These are phyloP conservation scores for Rhimphoctona megacephalus DNA, from an alignment of 2,888 invertebrate genomes.

Conservation along the genomic window DNA sequence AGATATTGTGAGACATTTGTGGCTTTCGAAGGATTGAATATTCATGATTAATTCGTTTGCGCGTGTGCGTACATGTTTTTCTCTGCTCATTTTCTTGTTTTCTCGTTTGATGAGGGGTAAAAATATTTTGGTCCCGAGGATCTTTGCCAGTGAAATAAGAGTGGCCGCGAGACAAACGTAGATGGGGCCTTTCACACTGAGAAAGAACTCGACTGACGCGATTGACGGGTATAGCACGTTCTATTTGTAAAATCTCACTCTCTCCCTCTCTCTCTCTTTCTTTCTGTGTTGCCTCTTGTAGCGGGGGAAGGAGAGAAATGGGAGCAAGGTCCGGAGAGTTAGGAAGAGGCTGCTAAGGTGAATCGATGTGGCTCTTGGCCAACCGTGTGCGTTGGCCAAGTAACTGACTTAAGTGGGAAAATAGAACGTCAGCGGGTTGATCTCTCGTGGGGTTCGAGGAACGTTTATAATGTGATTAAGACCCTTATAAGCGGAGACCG, in stretches of 20 bases:
- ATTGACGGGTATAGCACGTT: constrained; percentile 61
- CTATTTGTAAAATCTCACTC: constrained; percentile 66
- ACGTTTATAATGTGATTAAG: constrained; percentile 68
- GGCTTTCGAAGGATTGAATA: constrained; percentile 54
- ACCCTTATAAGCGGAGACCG: constrained; percentile 23
- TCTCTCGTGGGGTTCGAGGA: constrained; percentile 59
- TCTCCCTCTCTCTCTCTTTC: constrained; percentile 52
- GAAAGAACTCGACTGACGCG: constrained; percentile 51
- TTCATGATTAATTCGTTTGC: constrained; percentile 62
- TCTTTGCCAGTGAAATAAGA: constrained; percentile 49
- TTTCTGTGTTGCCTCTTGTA: constrained; percentile 35
- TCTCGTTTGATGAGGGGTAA: constrained; percentile 29
- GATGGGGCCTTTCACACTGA: constrained; percentile 68
- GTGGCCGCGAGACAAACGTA: constrained; percentile 56
- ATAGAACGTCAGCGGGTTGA: constrained; percentile 78
- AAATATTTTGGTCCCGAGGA: constrained; percentile 54
- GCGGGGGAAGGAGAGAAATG: constrained; percentile 79
- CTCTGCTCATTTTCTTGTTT: constrained; percentile 7
- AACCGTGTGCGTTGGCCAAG: constrained; percentile 79
- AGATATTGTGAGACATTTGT: constrained; percentile 13
- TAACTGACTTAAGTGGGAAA: constrained; percentile 81
- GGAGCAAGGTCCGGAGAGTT: constrained; percentile 84
- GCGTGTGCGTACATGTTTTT: neutral
- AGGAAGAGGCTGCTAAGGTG: constrained; percentile 84
- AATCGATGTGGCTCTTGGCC: constrained; percentile 82